Evolutionary conservation across 2,888 invertebrate species (phyloP).

Genomic region (Metellina segmentata): DNA sequence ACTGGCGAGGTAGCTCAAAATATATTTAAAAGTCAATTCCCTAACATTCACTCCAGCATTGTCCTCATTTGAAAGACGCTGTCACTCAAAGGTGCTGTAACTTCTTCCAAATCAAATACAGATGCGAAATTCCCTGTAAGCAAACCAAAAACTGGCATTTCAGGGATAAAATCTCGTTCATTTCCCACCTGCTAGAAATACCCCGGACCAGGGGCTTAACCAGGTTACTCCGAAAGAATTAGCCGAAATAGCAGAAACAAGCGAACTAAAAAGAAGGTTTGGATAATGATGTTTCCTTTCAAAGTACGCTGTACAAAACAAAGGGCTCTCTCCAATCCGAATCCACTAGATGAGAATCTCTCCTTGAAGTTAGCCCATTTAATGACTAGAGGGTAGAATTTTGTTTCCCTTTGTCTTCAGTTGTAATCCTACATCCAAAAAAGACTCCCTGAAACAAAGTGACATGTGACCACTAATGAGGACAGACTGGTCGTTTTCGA

Average conservation of each 20-base stretch:
- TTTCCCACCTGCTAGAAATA: conserved; percentile 9
- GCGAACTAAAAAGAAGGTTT: conserved; percentile 31
- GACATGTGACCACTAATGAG: conserved; percentile 59
- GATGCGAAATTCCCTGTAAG: no score
- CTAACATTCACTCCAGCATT: no score
- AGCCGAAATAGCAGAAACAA: conserved; percentile 27
- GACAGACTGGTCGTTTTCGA: conserved; percentile 43
- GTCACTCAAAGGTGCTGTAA: no score
- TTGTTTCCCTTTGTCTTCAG: conserved; percentile 61
- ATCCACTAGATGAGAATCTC: conserved; percentile 47
- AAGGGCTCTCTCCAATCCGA: conserved; percentile 62
- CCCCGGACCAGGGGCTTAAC: not conserved
- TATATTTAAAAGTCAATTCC: no score
- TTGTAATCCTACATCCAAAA: conserved; percentile 63
- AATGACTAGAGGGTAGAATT: conserved; percentile 64
- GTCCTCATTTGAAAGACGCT: no score
- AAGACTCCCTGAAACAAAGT: conserved; percentile 18
- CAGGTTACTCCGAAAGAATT: conserved; percentile 37
- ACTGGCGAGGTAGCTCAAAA: no score
- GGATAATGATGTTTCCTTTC: conserved; percentile 67
- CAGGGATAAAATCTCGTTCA: no score
- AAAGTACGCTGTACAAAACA: conserved; percentile 63
- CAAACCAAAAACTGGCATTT: no score
- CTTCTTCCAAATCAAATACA: no score
- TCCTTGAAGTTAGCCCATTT: conserved; percentile 48